These are phyloP conservation scores for Myiotriccus ornatus DNA, from an alignment of 2,797 vertebrate species.

Conservation along the genomic window DNA sequence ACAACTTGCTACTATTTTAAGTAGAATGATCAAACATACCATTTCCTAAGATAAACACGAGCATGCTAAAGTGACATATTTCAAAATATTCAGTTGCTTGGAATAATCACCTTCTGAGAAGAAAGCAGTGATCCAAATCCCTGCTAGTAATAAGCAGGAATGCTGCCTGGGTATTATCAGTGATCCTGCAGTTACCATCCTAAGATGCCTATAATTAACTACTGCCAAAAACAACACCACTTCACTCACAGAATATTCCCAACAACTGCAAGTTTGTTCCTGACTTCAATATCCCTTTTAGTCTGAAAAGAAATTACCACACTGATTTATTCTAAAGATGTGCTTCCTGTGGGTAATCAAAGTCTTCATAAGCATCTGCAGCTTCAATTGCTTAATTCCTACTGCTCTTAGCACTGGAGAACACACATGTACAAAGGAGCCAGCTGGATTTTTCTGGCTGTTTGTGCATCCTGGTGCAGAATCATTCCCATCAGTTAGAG, in stretches of 20 bases:
- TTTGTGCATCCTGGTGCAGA: background rate
- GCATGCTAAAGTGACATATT: background rate
- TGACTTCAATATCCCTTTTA: constrained; percentile 45
- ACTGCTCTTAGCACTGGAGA: background rate
- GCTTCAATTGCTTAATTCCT: constrained; percentile 23
- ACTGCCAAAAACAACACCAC: constrained; percentile 39
- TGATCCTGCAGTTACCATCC: constrained; percentile 40
- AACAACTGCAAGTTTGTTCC: constrained; percentile 50
- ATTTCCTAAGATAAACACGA: background rate
- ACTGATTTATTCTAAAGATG: constrained; percentile 41
- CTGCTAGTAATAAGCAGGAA: constrained; percentile 31
- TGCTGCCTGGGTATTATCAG: constrained; percentile 17
- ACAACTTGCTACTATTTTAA: background rate
- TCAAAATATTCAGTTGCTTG: background rate
- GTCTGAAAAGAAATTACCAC: constrained; percentile 42
- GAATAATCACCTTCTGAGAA: constrained; percentile 4
- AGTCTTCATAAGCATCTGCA: constrained; percentile 35
- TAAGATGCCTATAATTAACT: background rate
- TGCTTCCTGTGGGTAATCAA: constrained; percentile 55
- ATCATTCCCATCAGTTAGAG: constrained; percentile 23
- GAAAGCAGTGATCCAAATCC: constrained; percentile 27
- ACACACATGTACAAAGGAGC: background rate
- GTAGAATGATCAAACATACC: background rate
- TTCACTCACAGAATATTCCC: constrained; percentile 29
- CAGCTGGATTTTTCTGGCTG: constrained; percentile 14